phyloP scores from a whole-genome alignment of 1,140 invertebrate genomes.

The Scaptomyza graminum region DNA sequence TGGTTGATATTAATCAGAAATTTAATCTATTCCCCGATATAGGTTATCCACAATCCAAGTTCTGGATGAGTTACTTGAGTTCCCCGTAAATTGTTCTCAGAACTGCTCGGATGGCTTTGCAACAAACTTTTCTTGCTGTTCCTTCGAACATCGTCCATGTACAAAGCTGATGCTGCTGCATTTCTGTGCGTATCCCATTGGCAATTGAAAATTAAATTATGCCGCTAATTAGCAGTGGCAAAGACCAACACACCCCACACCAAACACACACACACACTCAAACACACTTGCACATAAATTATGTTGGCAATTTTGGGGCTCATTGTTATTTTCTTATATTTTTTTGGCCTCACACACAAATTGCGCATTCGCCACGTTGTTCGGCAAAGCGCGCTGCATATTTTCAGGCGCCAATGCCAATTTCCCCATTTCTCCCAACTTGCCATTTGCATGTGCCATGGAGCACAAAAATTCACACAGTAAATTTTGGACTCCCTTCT shows the following conservation, averaged over 20 bases:
- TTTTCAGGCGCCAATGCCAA: conserved; percentile 28
- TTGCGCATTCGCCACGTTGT: conserved; percentile 40
- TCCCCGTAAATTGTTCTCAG: too few relatives aligned
- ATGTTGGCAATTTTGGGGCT: conserved; percentile 72
- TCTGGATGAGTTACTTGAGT: too few relatives aligned
- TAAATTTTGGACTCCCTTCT: conserved; percentile 46
- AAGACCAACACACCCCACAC: not conserved
- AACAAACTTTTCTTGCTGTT: not conserved
- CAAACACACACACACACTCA: conserved; percentile 15
- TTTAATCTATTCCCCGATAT: too few relatives aligned
- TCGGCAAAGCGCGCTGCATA: conserved; percentile 40
- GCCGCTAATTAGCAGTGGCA: conserved; percentile 69
- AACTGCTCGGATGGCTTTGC: too few relatives aligned
- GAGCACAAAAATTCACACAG: conserved; percentile 63
- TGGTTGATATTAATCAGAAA: too few relatives aligned
- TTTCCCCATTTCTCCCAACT: not conserved
- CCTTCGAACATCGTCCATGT: not conserved
- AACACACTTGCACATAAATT: conserved; percentile 57
- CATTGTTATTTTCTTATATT: conserved; percentile 60
- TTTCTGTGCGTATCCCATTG: conserved; percentile 40
- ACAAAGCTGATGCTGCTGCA: conserved; percentile 1
- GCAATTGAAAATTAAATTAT: conserved; percentile 76
- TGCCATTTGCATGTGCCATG: conserved; percentile 30
- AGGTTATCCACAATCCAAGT: too few relatives aligned
- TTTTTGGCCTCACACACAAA: conserved; percentile 38